Conservation (phyloP, 2,888 invertebrate genomes). For the Mesochorus sp. region DNA sequence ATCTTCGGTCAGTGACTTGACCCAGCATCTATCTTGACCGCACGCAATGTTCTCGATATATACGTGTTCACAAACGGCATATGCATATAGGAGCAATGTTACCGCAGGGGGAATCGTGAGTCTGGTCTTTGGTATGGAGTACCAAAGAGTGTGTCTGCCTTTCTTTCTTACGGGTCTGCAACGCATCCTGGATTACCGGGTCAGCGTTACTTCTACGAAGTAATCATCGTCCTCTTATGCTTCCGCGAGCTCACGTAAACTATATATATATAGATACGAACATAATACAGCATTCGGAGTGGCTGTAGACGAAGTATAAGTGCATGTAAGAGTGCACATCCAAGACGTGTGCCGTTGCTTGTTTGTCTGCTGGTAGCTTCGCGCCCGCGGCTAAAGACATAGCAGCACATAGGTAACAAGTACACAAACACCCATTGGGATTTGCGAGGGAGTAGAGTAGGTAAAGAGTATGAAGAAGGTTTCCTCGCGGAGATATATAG, state of each 20-base stretch:
- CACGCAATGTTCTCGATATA: constrained; percentile 11
- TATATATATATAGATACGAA: not conserved
- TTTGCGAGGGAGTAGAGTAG: constrained; percentile 44
- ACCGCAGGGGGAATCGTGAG: constrained; percentile 50
- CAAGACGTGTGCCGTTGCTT: constrained; percentile 47
- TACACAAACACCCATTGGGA: constrained; percentile 32
- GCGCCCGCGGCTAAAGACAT: constrained; percentile 48
- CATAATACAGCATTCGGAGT: not conserved
- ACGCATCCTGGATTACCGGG: constrained; percentile 67
- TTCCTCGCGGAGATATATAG: constrained; percentile 34
- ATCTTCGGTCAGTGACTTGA: too few species aligned
- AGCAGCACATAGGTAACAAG: constrained; percentile 34
- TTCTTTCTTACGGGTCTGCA: constrained; percentile 59
- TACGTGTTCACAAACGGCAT: constrained; percentile 8
- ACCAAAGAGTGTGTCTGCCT: constrained; percentile 35
- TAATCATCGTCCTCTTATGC: constrained; percentile 62
- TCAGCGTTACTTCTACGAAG: constrained; percentile 64
- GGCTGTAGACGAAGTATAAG: not conserved
- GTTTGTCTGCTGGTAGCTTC: constrained; percentile 47
- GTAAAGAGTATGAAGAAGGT: constrained; percentile 43
- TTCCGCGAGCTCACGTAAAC: constrained; percentile 35
- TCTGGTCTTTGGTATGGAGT: constrained; percentile 18
- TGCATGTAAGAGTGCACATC: not conserved
- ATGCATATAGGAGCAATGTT: constrained; percentile 19
- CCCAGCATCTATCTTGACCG: not conserved